Conservation (phyloP, 2,888 invertebrate genomes). For the Chesias legatella region DNA sequence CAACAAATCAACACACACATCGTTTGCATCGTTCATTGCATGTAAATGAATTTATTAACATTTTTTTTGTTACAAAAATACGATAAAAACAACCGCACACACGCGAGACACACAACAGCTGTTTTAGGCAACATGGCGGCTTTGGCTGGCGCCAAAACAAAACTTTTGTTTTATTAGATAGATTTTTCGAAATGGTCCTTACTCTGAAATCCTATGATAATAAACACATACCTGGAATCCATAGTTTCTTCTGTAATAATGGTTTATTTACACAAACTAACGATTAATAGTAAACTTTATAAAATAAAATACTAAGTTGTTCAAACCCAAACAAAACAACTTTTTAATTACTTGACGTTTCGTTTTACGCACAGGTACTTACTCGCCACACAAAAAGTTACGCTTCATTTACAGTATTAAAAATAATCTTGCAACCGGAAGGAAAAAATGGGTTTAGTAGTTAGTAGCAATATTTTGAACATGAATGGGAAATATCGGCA, state of each 20-base stretch:
- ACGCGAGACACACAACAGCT: constrained; percentile 65
- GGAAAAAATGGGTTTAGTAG: too few relatives aligned
- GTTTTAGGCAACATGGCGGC: constrained; percentile 75
- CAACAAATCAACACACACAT: constrained; percentile 34
- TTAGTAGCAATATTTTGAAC: too few relatives aligned
- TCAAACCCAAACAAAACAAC: constrained; percentile 14
- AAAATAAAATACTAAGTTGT: constrained; percentile 11
- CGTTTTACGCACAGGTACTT: constrained; percentile 17
- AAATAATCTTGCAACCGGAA: too few relatives aligned
- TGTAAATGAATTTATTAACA: constrained; percentile 33
- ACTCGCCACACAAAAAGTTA: too few relatives aligned
- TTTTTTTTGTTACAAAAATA: constrained; percentile 48
- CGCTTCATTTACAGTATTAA: too few relatives aligned
- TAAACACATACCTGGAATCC: constrained; percentile 51
- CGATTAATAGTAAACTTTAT: too few relatives aligned
- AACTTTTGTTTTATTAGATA: too few relatives aligned
- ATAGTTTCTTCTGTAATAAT: constrained; percentile 31
- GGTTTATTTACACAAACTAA: constrained; percentile 5
- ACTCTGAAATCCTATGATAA: too few relatives aligned
- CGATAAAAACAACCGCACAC: constrained; percentile 55
- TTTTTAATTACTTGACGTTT: constrained; percentile 22
- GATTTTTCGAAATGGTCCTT: too few relatives aligned
- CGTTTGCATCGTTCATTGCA: constrained; percentile 46
- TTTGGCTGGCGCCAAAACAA: constrained; percentile 69
- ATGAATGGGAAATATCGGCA: too few relatives aligned